phyloP scores from a whole-genome alignment of 2,888 invertebrate genomes.

The Corythucha ciliata region DNA sequence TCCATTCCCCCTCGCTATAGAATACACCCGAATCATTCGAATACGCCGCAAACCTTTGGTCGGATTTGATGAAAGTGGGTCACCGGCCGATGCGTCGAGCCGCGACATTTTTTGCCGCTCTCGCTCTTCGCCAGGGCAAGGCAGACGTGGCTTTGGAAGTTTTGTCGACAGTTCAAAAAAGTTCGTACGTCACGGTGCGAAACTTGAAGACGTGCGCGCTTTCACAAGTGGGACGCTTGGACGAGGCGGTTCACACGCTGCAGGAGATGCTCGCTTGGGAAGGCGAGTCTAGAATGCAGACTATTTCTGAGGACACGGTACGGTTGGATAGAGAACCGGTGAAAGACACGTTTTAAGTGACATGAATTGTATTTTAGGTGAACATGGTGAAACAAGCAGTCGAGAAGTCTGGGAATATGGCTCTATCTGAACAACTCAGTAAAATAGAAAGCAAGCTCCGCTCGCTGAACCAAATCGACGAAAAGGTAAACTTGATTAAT shows the following conservation, averaged over 20 bases:
- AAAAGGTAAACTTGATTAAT: too few species aligned
- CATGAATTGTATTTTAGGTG: too few species aligned
- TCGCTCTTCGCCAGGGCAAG: constrained; percentile 59
- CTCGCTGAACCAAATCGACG: too few species aligned
- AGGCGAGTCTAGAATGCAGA: too few species aligned
- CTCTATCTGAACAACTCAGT: too few species aligned
- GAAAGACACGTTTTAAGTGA: too few species aligned
- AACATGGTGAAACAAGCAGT: too few species aligned
- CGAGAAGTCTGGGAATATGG: too few species aligned
- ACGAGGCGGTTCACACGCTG: constrained; percentile 55
- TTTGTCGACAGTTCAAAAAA: constrained; percentile 46
- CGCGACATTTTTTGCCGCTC: constrained; percentile 52
- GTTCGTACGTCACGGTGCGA: constrained; percentile 57
- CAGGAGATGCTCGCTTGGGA: constrained; percentile 48
- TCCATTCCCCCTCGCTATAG: too few species aligned
- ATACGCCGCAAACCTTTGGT: constrained; percentile 54
- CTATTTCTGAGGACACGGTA: too few species aligned
- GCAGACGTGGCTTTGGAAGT: constrained; percentile 61
- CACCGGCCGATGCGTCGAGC: constrained; percentile 53
- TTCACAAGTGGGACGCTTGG: constrained; percentile 51
- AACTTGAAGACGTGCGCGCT: constrained; percentile 58
- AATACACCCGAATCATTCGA: constrained; percentile 58
- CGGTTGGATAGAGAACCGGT: too few species aligned
- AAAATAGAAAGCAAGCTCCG: too few species aligned
- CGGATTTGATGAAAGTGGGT: constrained; percentile 49